Base-by-base conservation (phyloP, 2,797 vertebrate species). In the Melanotaenia pygmaea region DNA sequence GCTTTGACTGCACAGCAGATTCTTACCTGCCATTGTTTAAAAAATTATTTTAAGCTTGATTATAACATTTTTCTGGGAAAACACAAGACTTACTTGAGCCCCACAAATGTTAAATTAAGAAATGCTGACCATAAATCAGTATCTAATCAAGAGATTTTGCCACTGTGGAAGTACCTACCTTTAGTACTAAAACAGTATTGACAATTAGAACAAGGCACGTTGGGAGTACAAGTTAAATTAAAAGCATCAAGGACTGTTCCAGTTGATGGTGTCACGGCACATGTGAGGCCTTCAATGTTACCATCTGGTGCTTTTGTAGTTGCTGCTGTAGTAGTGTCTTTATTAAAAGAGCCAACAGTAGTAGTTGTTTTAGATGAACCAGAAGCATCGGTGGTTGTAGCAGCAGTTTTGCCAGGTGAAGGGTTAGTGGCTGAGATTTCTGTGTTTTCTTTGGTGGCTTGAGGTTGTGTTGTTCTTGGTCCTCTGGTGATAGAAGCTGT, bases 191-290 rank as follows among this genome's bases (percentile, higher is more conserved):
- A 94, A 90, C 96, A 97, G 64, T 95, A 97, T 0, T 71, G 92
- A 83, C 96, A 94, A 28, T 56, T 5, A 1, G 70, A 56, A 92
- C 61, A 92, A 79, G 45, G 24, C 10, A 12, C 32, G 22, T 13
- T 0, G 30, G 77, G 0, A 0, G 30, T 72, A 79, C 97, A 98
- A 66, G 74, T 93, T 77, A 96, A 83, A 2, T n/a, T 56, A 74
- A 97, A 98, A 1, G 70, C 59, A 1, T 92, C 93, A 58, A 97
- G 84, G 34, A 94, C 63, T 0, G 95, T 93, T 51, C 96, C 96
- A 43, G 60, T 83, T 1, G 5, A 0, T 0, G 96, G 97, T 0
- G 64, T 37, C 40, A 95, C 73, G 0, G 12, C 35, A 34, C 97
- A 97, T 1, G 16, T 45, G 0, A 95, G 92, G 10, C 7, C 0